Evolutionary conservation across 64 coral and sea anemone genomes (phyloP), one percentile per base, ranked within the genome.

Genomic region (Dendronephthya gigantea): DNA sequence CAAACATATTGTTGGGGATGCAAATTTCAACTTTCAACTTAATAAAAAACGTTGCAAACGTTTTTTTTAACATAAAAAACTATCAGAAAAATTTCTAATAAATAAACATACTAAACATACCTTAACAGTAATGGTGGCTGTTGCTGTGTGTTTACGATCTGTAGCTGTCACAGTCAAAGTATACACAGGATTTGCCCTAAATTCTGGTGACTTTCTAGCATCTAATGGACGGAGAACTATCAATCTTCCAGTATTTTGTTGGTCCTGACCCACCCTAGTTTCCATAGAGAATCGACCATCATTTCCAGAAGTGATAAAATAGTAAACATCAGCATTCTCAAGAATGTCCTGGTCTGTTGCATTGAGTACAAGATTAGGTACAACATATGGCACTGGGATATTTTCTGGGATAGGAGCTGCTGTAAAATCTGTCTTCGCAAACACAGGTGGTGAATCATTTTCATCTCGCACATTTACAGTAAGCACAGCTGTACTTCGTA

Each of bases 71-170:
- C n/a, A n/a, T n/a, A n/a, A n/a, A n/a, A n/a, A n/a, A n/a, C n/a
- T n/a, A n/a, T n/a, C n/a, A n/a, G n/a, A n/a, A n/a, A n/a, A n/a
- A n/a, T n/a, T n/a, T n/a, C n/a, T n/a, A n/a, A n/a, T n/a, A n/a
- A n/a, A n/a, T n/a, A 45, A 45, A 45, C 11, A 34, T 36, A 36
- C 1, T 79, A 15, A 34, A 79, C 72, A 36, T 29, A 79, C 72
- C 72, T 12, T 29, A 29, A 79, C 36, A 34, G 2, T 79, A 79
- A 79, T 34, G 12, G 19, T 19, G 9, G 72, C 72, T 15, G 15
- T 79, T 34, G 72, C 72, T 1, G 28, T 79, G 36, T 79, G 72
- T 79, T 79, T 79, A 79, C 72, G 72, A 79, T 79, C 72, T 36
- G 72, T 79, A 4, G 72, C 72, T 12, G 72, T 79, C 32, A 79